A percentile compares a stretch with the other conserved stretches of the same genome.
phyloP scores from a whole-genome alignment of 2,113 vertebrate genomes.

The Platichthys flesus region DNA sequence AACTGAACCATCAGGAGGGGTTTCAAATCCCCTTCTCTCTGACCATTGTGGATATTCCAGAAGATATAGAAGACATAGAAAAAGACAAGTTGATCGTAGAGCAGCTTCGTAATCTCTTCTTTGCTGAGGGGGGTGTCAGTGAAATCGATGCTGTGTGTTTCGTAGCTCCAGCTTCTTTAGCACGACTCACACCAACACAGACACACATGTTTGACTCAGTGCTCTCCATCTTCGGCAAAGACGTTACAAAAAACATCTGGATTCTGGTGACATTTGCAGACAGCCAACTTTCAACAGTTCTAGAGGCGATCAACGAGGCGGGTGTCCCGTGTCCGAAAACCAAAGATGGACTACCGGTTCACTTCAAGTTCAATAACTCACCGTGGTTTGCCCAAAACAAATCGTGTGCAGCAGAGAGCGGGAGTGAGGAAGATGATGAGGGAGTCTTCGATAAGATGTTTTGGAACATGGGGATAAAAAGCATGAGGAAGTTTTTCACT shows the following conservation, averaged over 20 bases:
- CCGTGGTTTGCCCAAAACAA: conserved; percentile 49
- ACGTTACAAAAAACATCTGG: conserved; percentile 48
- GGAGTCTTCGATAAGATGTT: conserved; percentile 49
- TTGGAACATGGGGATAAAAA: conserved; percentile 50
- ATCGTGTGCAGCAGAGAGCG: not conserved
- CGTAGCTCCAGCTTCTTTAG: conserved; percentile 37
- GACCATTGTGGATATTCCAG: conserved; percentile 45
- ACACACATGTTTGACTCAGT: conserved; percentile 44
- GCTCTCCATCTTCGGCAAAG: conserved; percentile 47
- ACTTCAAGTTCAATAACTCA: conserved; percentile 77
- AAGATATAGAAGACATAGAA: conserved; percentile 7
- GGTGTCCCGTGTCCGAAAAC: conserved; percentile 55
- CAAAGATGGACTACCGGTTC: conserved; percentile 25
- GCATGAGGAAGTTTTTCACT: conserved; percentile 41
- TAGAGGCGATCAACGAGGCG: conserved; percentile 46
- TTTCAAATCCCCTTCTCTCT: conserved; percentile 15
- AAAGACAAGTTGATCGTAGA: conserved; percentile 29
- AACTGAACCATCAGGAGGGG: conserved; percentile 8
- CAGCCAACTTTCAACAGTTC: conserved; percentile 46
- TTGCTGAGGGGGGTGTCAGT: not conserved
- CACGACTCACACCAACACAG: conserved; percentile 40
- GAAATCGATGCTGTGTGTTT: conserved; percentile 50
- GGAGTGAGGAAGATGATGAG: not conserved
- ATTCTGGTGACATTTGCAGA: conserved; percentile 62
- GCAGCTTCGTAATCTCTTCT: conserved; percentile 35